Evolutionary conservation across 1,140 invertebrate genomes (phyloP), one percentile per base, ranked within the genome.

Genomic region (Nebria ingens): DNA sequence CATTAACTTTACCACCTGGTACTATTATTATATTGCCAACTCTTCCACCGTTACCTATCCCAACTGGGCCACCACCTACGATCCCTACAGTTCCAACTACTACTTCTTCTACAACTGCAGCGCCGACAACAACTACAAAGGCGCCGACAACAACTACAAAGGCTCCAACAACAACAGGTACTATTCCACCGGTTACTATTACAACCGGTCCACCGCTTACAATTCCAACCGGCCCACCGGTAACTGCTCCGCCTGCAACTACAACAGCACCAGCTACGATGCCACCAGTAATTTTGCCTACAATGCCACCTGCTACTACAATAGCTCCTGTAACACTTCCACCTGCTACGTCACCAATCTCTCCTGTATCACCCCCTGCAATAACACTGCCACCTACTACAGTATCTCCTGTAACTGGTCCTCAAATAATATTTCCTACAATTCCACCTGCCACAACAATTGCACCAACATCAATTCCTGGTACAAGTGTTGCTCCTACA

Each of bases 381-480:
- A n/a, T n/a, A n/a, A 29, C 25, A 6, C 4, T 13, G 13, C 25
- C 25, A 29, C 25, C 25, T 6, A 29, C 25, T 29, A 29, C 25
- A 29, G 13, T n/a, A n/a, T n/a, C n/a, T n/a, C n/a, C n/a, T n/a
- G n/a, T n/a, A n/a, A n/a, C n/a, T n/a, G n/a, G n/a, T n/a, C n/a
- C n/a, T n/a, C n/a, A n/a, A n/a, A n/a, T n/a, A n/a, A n/a, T n/a
- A n/a, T n/a, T n/a, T n/a, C n/a, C n/a, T n/a, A n/a, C 66, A n/a
- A 64, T n/a, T n/a, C n/a, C 2, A 71, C 68, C 51, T 64, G 66
- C 0, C 1, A 54, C 54, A 21, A 38, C 56, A 23, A 42, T 23
- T 21, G 17, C 56, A 21, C 21, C 54, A 34, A 38, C 38, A 12
- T 29, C 22, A 11, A 22, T n/a, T 17, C 12, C 38, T 22, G 17